Percentiles rank a stretch among this genome's conserved stretches.
These are phyloP conservation scores for Aromia moschata DNA, from an alignment of 2,888 invertebrate species.

Conservation along the genomic window DNA sequence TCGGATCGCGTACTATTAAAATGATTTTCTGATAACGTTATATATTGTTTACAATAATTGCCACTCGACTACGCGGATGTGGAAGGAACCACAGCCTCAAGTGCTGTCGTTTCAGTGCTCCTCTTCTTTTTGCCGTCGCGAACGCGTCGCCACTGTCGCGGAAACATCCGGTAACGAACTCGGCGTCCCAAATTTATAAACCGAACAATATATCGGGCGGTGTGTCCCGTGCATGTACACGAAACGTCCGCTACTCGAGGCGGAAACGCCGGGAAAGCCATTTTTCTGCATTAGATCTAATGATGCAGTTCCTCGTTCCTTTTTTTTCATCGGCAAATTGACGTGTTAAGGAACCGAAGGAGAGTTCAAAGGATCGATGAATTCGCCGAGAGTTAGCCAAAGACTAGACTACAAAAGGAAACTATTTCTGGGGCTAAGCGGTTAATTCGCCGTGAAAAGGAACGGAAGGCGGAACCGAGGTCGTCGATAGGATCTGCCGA, in stretches of 20 bases:
- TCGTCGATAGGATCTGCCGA: conserved; percentile 41
- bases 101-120: not conserved
- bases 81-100: too few species aligned
- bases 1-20: too few species aligned
- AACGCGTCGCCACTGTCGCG: conserved; percentile 6
- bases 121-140: not conserved
- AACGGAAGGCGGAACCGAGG: conserved; percentile 39
- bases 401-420: conserved; percentile 47
- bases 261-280: conserved; percentile 17
- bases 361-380: conserved; percentile 46
- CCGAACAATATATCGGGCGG: conserved; percentile 17
- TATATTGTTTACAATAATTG: too few species aligned
- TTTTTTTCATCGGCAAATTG: conserved; percentile 25
- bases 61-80: too few species aligned
- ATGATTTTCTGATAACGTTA: too few species aligned
- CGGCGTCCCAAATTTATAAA: conserved; percentile 20
- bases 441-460: conserved; percentile 53
- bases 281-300: conserved; percentile 18
- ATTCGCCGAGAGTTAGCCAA: conserved; percentile 46
- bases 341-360: conserved; percentile 26
- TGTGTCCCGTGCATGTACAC: conserved; percentile 12
- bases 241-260: conserved; percentile 1
- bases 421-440: conserved; percentile 45
- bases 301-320: conserved; percentile 14
- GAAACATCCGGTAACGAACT: conserved; percentile 18